A percentile compares a stretch with the other conserved stretches of the same genome.
Conservation (phyloP, 1,140 invertebrate genomes). For the Heliconius hewitsoni region DNA sequence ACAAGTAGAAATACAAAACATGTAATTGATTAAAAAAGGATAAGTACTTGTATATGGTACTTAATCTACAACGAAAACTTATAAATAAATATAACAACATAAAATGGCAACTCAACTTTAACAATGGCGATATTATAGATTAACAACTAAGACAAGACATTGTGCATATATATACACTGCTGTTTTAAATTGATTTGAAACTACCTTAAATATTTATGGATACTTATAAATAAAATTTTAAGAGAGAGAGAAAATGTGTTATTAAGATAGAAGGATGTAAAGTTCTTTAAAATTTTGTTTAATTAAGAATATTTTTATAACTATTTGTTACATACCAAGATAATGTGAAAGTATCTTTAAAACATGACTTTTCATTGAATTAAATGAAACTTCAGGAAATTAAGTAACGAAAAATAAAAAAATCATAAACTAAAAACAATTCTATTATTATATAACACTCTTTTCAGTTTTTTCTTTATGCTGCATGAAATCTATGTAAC, state of each 20-base stretch:
- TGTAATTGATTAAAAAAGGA: neutral
- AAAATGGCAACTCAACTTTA: slow-evolving; percentile 1
- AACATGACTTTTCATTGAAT: no score
- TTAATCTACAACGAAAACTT: neutral
- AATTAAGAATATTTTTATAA: neutral
- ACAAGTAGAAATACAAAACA: neutral
- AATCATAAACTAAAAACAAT: no score
- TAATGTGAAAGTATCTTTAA: no score
- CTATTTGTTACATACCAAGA: neutral
- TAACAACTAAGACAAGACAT: neutral
- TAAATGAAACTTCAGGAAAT: no score
- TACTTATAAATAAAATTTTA: neutral
- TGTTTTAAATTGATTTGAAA: neutral
- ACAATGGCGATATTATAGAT: neutral
- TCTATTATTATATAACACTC: no score
- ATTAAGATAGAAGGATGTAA: neutral
- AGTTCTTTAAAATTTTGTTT: neutral
- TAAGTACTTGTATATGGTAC: neutral
- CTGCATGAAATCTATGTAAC: neutral
- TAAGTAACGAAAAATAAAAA: no score
- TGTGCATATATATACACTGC: no score
- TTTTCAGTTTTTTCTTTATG: neutral
- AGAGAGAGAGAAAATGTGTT: neutral
- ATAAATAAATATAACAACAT: slow-evolving; percentile 10
- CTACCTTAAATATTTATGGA: neutral